phyloP scores from a whole-genome alignment of 92 coral and sea anemone species.

The Epizoanthus illoricatus region DNA sequence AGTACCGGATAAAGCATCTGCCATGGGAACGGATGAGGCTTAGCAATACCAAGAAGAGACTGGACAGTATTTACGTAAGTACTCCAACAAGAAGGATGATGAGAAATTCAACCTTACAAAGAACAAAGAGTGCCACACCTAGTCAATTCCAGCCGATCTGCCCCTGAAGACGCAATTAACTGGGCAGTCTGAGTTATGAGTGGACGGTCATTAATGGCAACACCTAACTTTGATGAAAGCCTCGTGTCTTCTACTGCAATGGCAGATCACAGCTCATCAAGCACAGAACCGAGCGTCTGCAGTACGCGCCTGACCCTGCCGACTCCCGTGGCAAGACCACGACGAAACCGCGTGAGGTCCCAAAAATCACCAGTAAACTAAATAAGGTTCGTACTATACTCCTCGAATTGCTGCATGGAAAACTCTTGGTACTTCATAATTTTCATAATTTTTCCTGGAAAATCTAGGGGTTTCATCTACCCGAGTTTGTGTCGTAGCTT shows the following conservation, averaged over 20 bases:
- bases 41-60: slow-evolving; percentile 29
- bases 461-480: too few relatives aligned
- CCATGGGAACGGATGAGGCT: slow-evolving; percentile 47
- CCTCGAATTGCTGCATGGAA: too few relatives aligned
- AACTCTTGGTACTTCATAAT: too few relatives aligned
- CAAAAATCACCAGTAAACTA: too few relatives aligned
- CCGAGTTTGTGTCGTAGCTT: too few relatives aligned
- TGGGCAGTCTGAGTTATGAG: slow-evolving; percentile 42
- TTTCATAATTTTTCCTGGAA: too few relatives aligned
- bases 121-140: slow-evolving; percentile 24
- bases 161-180: slow-evolving; percentile 26
- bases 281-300: too few relatives aligned
- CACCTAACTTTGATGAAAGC: background rate
- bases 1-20: slow-evolving; percentile 44
- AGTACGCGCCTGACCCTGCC: too few relatives aligned
- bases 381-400: too few relatives aligned
- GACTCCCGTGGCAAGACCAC: too few relatives aligned
- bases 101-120: slow-evolving; percentile 15
- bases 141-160: slow-evolving; percentile 17
- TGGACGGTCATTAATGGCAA: background rate
- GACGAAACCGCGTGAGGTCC: too few relatives aligned
- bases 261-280: too few relatives aligned
- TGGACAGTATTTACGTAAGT: slow-evolving; percentile 31
- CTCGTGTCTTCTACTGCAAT: background rate
- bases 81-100: slow-evolving; percentile 28